Evolutionary conservation across 2,113 vertebrate species (phyloP), one percentile per base, ranked within the genome.

Genomic region (Tympanuchus pallidicinctus): DNA sequence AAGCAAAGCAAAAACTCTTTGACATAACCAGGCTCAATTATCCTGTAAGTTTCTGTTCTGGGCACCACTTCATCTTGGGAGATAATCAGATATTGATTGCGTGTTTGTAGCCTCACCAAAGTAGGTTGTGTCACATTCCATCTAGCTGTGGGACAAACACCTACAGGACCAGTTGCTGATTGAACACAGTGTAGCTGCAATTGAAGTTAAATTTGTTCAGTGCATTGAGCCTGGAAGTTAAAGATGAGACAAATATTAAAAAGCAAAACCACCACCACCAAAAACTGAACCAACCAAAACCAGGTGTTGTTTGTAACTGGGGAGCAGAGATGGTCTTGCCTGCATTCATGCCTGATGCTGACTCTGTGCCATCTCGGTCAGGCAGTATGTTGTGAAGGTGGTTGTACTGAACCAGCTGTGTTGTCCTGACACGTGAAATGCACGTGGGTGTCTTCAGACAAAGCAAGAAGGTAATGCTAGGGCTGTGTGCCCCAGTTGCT

Each of bases 1-100:
- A 98, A 96, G 98, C 98, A 4, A 99, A 99, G 61, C 98, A 98
- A 95, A 99, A 98, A 92, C 98, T 99, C 66, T 73, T 98, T 16
- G 98, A 99, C 73, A 98, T 99, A 91, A 98, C 98, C 84, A 98
- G 98, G 95, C 97, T 97, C n/a, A 98, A 97, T 70, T 98, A 98
- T 73, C 98, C 98, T 59, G 98, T 99, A 96, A 91, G 93, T 93
- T 92, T 57, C 85, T 76, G 47, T 71, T 87, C 27, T 52, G 79
- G 69, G 56, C 38, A 81, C 32, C 30, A 19, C 38, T 74, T 89
- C 32, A 30, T 43, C 67, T 50, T 38, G 52, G 70, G 69, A 40
- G 82, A 19, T 0, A 56, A 11, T 48, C 56, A 70, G 52, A 48
- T 34, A 36, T 16, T 83, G 38, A n/a, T 36, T 52, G 10, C 8